phyloP scores from a whole-genome alignment of 2,113 vertebrate genomes.

The Aegithalos caudatus region DNA sequence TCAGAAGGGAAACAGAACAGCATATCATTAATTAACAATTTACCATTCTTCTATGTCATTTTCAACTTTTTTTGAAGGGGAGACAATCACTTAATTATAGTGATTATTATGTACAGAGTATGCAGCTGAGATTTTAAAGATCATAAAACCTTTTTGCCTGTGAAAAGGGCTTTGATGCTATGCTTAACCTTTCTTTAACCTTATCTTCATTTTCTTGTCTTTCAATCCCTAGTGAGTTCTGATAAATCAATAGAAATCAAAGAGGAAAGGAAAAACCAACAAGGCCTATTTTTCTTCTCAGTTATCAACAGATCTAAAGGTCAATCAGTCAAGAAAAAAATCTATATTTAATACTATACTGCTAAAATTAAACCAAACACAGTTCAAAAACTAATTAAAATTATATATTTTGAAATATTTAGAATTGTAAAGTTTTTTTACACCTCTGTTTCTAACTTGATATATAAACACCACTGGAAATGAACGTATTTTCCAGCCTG shows the following conservation, averaged over 20 bases:
- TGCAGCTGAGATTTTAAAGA: constrained; percentile 34
- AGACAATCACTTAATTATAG: constrained; percentile 62
- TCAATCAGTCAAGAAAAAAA: not conserved
- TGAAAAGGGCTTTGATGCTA: constrained; percentile 48
- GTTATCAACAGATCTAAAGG: not conserved
- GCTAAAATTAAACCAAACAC: not conserved
- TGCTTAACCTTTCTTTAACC: constrained; percentile 60
- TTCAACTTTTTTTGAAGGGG: constrained; percentile 19
- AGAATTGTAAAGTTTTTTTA: not conserved
- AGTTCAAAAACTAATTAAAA: not conserved
- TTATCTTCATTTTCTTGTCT: constrained; percentile 56
- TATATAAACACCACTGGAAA: not conserved
- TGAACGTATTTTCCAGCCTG: not conserved
- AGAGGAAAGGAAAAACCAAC: not conserved
- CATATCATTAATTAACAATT: constrained; percentile 56
- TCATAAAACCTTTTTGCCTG: not conserved
- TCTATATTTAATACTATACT: not conserved
- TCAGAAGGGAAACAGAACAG: constrained; percentile 54
- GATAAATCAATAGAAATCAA: constrained; percentile 62
- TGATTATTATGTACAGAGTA: constrained; percentile 31
- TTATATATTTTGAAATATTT: not conserved
- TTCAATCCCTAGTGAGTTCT: constrained; percentile 4
- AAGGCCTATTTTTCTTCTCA: constrained; percentile 9
- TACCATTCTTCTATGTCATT: constrained; percentile 28
- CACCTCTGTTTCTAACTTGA: not conserved